Conservation (phyloP, 2,797 vertebrate species). For the Semaprochilodus insignis region DNA sequence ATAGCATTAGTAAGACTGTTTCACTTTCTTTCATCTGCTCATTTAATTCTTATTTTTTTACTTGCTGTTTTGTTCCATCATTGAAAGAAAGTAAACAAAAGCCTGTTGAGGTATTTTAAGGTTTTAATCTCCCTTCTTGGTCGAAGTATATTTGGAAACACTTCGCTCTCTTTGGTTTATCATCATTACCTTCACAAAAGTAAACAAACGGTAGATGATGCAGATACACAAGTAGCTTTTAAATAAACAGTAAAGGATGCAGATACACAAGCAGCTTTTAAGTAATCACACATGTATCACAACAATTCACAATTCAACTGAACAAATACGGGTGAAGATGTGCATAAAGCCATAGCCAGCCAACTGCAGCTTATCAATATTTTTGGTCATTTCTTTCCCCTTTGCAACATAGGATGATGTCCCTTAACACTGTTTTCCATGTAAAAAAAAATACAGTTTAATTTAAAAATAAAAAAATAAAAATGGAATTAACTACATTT, state of each 20-base stretch:
- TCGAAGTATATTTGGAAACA: slow-evolving; percentile 41
- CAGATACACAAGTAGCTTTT: slow-evolving; percentile 1
- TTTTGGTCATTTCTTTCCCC: not conserved
- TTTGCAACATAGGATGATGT: not conserved
- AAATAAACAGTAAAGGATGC: not conserved
- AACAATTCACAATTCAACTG: not conserved
- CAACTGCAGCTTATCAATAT: not conserved
- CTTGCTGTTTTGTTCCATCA: not conserved
- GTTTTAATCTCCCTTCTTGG: slow-evolving; percentile 57
- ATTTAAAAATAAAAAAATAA: not conserved
- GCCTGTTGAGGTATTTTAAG: slow-evolving; percentile 60
- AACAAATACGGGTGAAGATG: not conserved
- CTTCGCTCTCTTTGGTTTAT: slow-evolving; percentile 53
- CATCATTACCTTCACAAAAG: not conserved
- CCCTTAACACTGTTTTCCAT: not conserved
- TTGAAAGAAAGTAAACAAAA: slow-evolving; percentile 20
- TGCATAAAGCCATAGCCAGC: not conserved
- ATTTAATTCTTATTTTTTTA: not conserved
- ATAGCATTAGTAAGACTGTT: not conserved
- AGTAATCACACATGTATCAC: not conserved
- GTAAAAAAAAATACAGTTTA: slow-evolving; percentile 14
- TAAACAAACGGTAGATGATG: not conserved
- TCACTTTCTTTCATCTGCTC: not conserved
- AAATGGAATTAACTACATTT: not conserved
- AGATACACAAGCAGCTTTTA: slow-evolving; percentile 5